Conservation (phyloP, 2,888 invertebrate species). For the Agyllia agylla region DNA sequence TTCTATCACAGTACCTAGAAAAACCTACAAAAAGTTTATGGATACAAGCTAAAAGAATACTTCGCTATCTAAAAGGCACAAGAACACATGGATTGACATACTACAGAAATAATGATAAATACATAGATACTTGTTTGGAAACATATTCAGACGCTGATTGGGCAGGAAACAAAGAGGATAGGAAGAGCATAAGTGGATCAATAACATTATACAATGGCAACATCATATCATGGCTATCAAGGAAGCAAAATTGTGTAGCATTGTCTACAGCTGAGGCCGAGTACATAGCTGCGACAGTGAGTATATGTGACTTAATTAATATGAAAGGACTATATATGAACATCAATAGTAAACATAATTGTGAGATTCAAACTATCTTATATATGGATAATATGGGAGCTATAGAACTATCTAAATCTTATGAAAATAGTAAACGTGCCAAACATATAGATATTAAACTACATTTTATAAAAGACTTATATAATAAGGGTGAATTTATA, state of each 20-base stretch:
- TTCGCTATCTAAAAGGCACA: not conserved
- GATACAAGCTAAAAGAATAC: not conserved
- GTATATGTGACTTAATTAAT: not conserved
- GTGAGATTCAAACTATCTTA: not conserved
- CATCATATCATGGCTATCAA: not conserved
- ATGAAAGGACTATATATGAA: not conserved
- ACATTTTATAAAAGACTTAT: not conserved
- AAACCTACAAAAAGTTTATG: not conserved
- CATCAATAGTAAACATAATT: not conserved
- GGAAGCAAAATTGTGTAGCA: not conserved
- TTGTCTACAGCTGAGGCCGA: not conserved
- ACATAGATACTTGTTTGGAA: not conserved
- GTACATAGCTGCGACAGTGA: not conserved
- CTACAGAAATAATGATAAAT: not conserved
- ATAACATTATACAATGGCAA: not conserved
- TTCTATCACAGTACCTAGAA: not conserved
- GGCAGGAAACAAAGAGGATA: not conserved
- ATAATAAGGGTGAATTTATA: not conserved
- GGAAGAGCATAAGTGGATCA: not conserved
- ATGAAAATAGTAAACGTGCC: not conserved
- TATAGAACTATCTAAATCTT: not conserved
- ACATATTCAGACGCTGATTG: not conserved
- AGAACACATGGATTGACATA: not conserved
- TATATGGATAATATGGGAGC: not conserved
- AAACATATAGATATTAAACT: not conserved